Conservation (phyloP, 2,888 invertebrate species). For the Cylindroiulus punctatus region DNA sequence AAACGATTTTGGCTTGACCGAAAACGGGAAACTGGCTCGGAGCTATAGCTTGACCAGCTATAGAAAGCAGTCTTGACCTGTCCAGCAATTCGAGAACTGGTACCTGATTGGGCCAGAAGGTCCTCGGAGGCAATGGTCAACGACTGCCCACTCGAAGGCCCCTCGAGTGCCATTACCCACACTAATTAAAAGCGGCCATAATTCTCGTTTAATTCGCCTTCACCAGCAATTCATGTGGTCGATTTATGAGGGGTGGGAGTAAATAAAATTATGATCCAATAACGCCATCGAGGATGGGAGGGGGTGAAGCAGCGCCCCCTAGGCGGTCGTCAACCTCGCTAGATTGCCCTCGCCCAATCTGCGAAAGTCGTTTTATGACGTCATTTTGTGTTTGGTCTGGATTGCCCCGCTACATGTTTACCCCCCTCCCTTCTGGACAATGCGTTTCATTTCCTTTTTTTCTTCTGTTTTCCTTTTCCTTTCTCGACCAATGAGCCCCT, state of each 20-base stretch:
- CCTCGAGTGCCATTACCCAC: background rate
- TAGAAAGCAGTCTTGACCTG: too few relatives aligned
- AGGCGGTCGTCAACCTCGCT: conserved; percentile 24
- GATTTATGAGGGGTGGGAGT: conserved; percentile 4
- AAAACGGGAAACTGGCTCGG: too few relatives aligned
- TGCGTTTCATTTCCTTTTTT: background rate
- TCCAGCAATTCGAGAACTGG: background rate
- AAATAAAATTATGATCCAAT: conserved; percentile 15
- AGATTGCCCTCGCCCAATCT: background rate
- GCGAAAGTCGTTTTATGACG: background rate
- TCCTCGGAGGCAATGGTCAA: background rate
- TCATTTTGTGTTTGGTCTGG: conserved; percentile 13
- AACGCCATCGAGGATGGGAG: background rate
- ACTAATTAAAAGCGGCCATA: background rate
- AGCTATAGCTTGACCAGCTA: too few relatives aligned
- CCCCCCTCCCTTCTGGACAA: background rate
- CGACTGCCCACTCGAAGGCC: conserved; percentile 5
- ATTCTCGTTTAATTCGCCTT: conserved; percentile 13
- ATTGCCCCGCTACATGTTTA: background rate
- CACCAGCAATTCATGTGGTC: background rate
- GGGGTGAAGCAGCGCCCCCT: background rate
- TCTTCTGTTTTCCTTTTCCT: background rate
- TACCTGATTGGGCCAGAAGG: background rate
- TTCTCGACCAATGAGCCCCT: background rate
- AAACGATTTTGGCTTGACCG: too few relatives aligned